Evolutionary conservation across 2,888 invertebrate genomes (phyloP).

Genomic region (Pimpla rufipes): DNA sequence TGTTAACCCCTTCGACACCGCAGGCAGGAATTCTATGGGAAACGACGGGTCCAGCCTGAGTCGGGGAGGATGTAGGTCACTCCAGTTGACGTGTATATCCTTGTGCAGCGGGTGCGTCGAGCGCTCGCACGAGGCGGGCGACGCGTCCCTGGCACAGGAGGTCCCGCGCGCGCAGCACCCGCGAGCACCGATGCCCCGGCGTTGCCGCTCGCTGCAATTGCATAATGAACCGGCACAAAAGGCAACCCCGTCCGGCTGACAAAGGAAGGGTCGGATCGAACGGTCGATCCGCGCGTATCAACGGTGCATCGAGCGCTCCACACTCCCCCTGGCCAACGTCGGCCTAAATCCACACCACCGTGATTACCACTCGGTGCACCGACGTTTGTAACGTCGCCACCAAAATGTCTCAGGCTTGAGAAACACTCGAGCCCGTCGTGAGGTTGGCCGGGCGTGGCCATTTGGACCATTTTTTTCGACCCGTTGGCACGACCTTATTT

Average conservation of each 20-base stretch:
- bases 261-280: slow-evolving; percentile 41
- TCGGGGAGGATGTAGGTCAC: slow-evolving; percentile 38
- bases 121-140: slow-evolving; percentile 4
- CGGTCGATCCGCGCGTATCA: slow-evolving; percentile 11
- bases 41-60: background rate
- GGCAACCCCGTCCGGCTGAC: slow-evolving; percentile 25
- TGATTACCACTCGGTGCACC: background rate
- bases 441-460: no score
- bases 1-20: background rate
- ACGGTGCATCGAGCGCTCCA: slow-evolving; percentile 12
- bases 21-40: background rate
- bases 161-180: slow-evolving; percentile 18
- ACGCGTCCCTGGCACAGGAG: slow-evolving; percentile 69
- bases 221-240: slow-evolving; percentile 71
- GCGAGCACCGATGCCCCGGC: slow-evolving; percentile 29
- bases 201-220: slow-evolving; percentile 69
- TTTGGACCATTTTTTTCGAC: no score
- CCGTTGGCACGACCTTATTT: no score
- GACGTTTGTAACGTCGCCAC: slow-evolving; percentile 31
- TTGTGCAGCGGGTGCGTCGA: background rate
- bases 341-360: background rate
- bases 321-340: background rate
- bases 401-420: no score
- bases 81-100: slow-evolving; percentile 15
- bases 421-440: no score